phyloP scores from a whole-genome alignment of 2,797 vertebrate species.

The Clamator glandarius region DNA sequence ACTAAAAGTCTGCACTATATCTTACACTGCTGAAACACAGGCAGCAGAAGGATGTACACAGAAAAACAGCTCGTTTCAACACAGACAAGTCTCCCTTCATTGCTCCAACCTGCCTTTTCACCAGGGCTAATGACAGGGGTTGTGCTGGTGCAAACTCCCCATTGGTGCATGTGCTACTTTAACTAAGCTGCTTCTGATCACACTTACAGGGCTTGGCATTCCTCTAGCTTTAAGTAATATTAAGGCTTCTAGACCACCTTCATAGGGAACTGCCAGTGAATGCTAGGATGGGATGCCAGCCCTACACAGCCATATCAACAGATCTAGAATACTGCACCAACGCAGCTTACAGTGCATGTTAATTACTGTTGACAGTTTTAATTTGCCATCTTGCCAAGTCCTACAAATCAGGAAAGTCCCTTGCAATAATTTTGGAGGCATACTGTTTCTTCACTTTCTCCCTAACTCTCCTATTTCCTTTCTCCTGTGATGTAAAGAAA shows the following conservation, averaged over 20 bases:
- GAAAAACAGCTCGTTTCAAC: neutral
- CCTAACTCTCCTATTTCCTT: neutral
- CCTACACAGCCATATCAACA: neutral
- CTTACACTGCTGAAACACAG: neutral
- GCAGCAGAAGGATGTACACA: neutral
- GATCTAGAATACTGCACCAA: neutral
- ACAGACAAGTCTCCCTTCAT: neutral
- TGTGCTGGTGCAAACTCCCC: neutral
- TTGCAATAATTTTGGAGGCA: neutral
- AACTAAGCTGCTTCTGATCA: neutral
- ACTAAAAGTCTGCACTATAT: neutral
- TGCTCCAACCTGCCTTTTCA: neutral
- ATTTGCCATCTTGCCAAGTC: neutral
- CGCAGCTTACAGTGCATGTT: neutral
- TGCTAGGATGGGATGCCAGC: neutral
- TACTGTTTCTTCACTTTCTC: neutral
- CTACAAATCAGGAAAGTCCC: neutral
- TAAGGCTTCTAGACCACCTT: neutral
- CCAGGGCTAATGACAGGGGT: neutral
- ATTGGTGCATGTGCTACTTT: rapidly evolving
- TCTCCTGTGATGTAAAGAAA: neutral
- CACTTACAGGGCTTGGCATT: neutral
- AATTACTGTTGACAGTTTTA: neutral
- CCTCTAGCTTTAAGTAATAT: neutral
- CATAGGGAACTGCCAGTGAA: neutral